Percentiles rank a stretch among this genome's conserved stretches.
These are phyloP conservation scores for Nemotelus pantherinus DNA, from an alignment of 2,888 invertebrate genomes.

Conservation along the genomic window DNA sequence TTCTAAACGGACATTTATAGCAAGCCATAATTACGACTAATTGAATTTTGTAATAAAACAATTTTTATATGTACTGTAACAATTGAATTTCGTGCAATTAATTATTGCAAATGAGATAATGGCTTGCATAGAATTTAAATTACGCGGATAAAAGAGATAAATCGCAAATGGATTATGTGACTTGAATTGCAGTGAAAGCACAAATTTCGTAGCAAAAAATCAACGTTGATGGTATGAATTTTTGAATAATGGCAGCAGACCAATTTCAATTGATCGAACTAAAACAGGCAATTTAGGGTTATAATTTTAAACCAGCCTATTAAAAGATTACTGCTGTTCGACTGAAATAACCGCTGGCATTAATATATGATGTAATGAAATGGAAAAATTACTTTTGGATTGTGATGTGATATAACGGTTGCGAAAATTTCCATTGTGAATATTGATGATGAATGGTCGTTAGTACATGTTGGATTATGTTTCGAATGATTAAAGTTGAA, in stretches of 20 bases:
- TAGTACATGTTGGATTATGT: too few species aligned
- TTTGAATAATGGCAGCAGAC: background rate
- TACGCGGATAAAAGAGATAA: constrained; percentile 29
- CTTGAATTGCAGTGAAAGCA: background rate
- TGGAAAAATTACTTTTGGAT: constrained; percentile 10
- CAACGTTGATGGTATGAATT: background rate
- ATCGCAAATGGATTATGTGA: constrained; percentile 30
- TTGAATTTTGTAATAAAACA: constrained; percentile 37
- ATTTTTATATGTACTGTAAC: constrained; percentile 6
- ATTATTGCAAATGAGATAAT: constrained; percentile 39
- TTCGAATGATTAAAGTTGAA: too few species aligned
- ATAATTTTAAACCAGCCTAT: constrained; percentile 7
- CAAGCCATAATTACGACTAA: constrained; percentile 27
- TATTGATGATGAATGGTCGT: too few species aligned
- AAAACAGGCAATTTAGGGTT: constrained; percentile 14
- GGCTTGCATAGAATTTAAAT: constrained; percentile 37
- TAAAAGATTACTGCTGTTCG: constrained; percentile 18
- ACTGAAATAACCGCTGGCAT: background rate
- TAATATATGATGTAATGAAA: constrained; percentile 17
- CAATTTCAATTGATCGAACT: constrained; percentile 14
- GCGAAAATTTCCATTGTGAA: too few species aligned
- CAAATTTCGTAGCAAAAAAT: background rate
- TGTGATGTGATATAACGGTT: background rate
- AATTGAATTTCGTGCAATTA: constrained; percentile 31
- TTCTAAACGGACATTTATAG: constrained; percentile 21